A percentile compares a stretch with the other conserved stretches of the same genome.
These are phyloP conservation scores for Cheilinus undulatus DNA, from an alignment of 2,113 vertebrate genomes.

Conservation along the genomic window DNA sequence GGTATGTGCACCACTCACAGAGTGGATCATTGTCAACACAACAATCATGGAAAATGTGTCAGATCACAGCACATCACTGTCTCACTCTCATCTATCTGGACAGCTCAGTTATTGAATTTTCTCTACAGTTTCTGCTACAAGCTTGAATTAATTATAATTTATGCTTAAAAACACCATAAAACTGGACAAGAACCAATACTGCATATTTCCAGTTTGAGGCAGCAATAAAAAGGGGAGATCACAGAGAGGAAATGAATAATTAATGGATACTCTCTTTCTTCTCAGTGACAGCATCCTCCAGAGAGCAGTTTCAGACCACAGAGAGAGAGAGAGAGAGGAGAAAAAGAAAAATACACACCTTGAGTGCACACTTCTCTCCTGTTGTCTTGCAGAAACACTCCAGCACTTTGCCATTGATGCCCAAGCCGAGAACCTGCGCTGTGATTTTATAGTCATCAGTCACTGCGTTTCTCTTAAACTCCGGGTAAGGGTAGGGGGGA, in stretches of 20 bases:
- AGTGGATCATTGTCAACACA: constrained; percentile 39
- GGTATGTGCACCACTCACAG: constrained; percentile 22
- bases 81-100: constrained; percentile 22
- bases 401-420: constrained; percentile 77
- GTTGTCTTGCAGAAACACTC: constrained; percentile 76
- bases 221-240: neutral
- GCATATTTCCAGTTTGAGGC: neutral
- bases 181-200: too few relatives aligned
- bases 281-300: constrained; percentile 1
- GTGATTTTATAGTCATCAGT: constrained; percentile 77
- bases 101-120: neutral
- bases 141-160: neutral
- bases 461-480: constrained; percentile 68
- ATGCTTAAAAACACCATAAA: neutral
- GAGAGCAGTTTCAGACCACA: neutral
- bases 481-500: constrained; percentile 45
- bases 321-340: neutral
- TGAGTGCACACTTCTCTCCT: constrained; percentile 75
- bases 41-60: constrained; percentile 19
- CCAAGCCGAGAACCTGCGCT: constrained; percentile 71
- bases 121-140: constrained; percentile 11
- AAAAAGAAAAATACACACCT: constrained; percentile 58
- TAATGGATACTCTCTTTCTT: constrained; percentile 20
- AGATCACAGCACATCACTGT: constrained; percentile 30
- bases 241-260: constrained; percentile 37